phyloP scores from a whole-genome alignment of 2,113 vertebrate species.

The Crypturellus undulatus region DNA sequence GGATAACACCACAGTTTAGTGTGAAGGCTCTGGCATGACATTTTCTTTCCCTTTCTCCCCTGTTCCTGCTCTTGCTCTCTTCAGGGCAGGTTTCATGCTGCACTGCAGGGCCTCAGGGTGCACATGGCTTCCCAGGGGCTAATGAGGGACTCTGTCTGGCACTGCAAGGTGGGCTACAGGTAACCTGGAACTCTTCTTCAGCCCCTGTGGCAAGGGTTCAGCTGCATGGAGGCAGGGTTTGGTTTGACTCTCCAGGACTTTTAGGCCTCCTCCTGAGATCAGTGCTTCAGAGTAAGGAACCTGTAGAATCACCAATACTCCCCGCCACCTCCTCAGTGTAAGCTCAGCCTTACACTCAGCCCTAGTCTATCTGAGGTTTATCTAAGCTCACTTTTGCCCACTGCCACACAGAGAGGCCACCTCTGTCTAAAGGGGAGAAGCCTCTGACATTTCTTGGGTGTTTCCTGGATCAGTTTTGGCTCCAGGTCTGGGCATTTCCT shows the following conservation, averaged over 20 bases:
- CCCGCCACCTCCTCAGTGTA: fast-evolving
- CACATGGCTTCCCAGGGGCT: not conserved
- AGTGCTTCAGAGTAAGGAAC: not conserved
- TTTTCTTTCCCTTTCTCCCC: not conserved
- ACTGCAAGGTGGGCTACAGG: not conserved
- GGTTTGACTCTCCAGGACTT: not conserved
- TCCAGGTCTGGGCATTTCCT: not conserved
- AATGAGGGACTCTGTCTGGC: not conserved
- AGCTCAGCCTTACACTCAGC: not conserved
- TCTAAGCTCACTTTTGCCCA: not conserved
- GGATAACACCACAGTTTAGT: slow-evolving; percentile 16
- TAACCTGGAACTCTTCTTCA: not conserved
- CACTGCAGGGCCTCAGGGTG: not conserved
- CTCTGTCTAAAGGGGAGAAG: not conserved
- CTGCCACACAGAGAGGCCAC: not conserved
- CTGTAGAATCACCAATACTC: not conserved
- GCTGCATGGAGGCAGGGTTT: not conserved
- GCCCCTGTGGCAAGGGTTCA: fast-evolving
- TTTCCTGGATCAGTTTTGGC: not conserved
- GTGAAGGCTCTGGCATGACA: fast-evolving
- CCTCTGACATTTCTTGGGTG: not conserved
- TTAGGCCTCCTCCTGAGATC: not conserved
- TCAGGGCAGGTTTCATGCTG: not conserved
- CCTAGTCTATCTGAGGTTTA: not conserved
- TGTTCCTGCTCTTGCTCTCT: not conserved